Base-by-base conservation (phyloP, 92 coral and sea anemone genomes). In the Palythoa heliodiscus region DNA sequence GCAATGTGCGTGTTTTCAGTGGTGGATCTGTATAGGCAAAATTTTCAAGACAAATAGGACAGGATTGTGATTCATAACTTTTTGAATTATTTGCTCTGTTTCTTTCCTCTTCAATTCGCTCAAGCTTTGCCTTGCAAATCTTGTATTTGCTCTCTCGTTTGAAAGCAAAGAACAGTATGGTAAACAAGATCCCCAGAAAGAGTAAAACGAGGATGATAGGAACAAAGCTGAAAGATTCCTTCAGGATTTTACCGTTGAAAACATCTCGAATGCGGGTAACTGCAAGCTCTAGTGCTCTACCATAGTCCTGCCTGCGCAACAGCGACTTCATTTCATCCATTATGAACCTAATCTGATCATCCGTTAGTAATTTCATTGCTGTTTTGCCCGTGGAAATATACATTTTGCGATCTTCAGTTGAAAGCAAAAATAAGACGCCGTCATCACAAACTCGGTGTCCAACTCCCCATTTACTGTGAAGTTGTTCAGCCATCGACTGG, bases 41-140 rank as follows among this genome's bases (percentile, higher is more conserved):
- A 20, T 89, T 91, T 69, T 95, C 98, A 69, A 95, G 93, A 83
- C 98, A 95, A 43, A 95, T 89, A 15, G 98, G 98, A 50, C 98
- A 95, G 20, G 95, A 93, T 17, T 87, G 70, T 23, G 90, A 92
- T 23, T 77, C 95, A 72, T 91, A 93, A 11, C 48, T 60, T 50
- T 84, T 91, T 22, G 87, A 86, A 77, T 83, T 63, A 38, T 86
- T 93, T 8, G 98, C 94, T 61, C 87, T 77, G 73, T 89, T 88
- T 74, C 98, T 83, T 57, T 95, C 98, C 54, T 90, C 79, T 71
- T 95, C 92, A 60, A 95, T 95, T 77, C 88, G 78, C 38, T 88
- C 75, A 48, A 95, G 90, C 61, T 95, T 95, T 67, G 50, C 40
- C 70, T 89, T 78, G 70, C 96, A 95, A 13, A 70, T 89, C 53